Conservation (phyloP, 1,140 invertebrate species). For the Cherax destructor region DNA sequence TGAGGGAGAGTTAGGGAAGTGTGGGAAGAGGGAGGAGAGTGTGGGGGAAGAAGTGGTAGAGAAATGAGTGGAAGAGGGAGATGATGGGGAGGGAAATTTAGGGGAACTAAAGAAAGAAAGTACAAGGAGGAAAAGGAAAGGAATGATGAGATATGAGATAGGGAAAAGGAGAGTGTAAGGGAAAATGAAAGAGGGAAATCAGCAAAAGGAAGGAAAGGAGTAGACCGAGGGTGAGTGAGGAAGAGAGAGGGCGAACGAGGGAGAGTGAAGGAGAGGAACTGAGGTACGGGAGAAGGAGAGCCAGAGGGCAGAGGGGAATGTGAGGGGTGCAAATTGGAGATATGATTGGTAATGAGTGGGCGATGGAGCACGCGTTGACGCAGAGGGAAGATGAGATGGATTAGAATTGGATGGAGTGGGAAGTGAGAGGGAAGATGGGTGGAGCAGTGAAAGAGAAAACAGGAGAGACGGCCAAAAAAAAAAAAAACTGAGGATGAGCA, state of each 20-base stretch:
- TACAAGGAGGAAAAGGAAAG: background rate
- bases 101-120: too few relatives aligned
- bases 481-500: background rate
- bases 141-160: background rate
- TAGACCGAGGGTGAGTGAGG: background rate
- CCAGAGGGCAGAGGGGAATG: background rate
- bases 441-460: background rate
- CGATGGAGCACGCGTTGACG: background rate
- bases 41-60: background rate
- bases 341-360: background rate
- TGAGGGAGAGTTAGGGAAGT: background rate
- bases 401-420: background rate
- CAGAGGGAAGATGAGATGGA: background rate
- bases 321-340: background rate
- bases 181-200: background rate
- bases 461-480: background rate
- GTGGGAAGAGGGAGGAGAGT: background rate
- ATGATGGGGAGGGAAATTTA: too few relatives aligned
- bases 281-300: too few relatives aligned
- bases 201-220: too few relatives aligned
- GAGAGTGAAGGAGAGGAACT: too few relatives aligned
- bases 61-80: too few relatives aligned
- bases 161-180: background rate
- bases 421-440: background rate
- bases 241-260: too few relatives aligned